phyloP scores from a whole-genome alignment of 1,140 invertebrate genomes.

The Drosophila micromelanica region DNA sequence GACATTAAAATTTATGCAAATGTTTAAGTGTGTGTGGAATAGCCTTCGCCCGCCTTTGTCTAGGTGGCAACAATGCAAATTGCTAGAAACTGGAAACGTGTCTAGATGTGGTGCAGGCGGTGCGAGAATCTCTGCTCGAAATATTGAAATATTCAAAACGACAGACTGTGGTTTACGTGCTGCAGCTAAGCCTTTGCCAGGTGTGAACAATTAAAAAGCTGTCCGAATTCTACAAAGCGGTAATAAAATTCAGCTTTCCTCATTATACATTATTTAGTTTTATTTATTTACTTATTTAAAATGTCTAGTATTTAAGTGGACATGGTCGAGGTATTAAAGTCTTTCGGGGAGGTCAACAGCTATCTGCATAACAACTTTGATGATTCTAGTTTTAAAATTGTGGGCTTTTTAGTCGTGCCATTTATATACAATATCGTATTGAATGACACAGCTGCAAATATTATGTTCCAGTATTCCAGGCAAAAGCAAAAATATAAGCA shows the following conservation, averaged over 20 bases:
- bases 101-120: not conserved
- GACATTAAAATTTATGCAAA: conserved; percentile 50
- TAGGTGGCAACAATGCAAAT: conserved; percentile 45
- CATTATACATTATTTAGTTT: too few species aligned
- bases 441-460: conserved; percentile 3
- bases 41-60: conserved; percentile 21
- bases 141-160: conserved; percentile 30
- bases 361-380: too few species aligned
- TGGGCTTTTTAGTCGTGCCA: too few species aligned
- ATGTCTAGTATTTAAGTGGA: too few species aligned
- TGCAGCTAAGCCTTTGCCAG: not conserved
- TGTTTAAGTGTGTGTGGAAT: conserved; percentile 25
- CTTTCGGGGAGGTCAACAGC: too few species aligned
- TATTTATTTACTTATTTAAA: too few species aligned
- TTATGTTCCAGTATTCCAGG: conserved; percentile 1
- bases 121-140: conserved; percentile 16
- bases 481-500: not conserved
- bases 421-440: too few species aligned
- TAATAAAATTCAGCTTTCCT: too few species aligned
- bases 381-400: too few species aligned
- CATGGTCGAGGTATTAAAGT: too few species aligned
- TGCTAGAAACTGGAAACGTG: conserved; percentile 11
- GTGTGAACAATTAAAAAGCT: conserved; percentile 26
- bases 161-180: conserved; percentile 14
- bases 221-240: conserved; percentile 9